phyloP scores from a whole-genome alignment of 2,113 vertebrate species.

The Plotosus lineatus region DNA sequence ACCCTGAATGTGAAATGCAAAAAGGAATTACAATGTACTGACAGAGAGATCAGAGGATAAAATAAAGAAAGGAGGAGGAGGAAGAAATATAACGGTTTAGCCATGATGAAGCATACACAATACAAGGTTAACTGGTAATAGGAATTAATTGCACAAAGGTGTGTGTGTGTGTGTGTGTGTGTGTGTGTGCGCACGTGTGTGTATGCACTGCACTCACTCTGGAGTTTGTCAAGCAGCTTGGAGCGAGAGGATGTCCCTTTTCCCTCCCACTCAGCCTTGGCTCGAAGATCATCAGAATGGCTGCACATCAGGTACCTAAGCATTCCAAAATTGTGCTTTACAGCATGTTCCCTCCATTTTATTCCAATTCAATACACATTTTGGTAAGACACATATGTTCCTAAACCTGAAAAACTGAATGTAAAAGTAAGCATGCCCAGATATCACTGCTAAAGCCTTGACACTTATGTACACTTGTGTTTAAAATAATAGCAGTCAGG shows the following conservation, averaged over 20 bases:
- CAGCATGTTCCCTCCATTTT: not conserved
- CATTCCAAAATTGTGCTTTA: conserved; percentile 6
- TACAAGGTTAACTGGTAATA: conserved; percentile 3
- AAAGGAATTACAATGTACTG: conserved; percentile 53
- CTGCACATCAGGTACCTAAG: conserved; percentile 98
- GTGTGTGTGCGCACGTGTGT: conserved; percentile 10
- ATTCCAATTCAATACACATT: not conserved
- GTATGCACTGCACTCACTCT: conserved; percentile 80
- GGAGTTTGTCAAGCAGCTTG: conserved; percentile 94
- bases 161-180: conserved; percentile 26
- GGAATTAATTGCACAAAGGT: not conserved
- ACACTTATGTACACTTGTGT: not conserved
- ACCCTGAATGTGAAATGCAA: conserved; percentile 44
- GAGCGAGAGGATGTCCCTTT: conserved; percentile 89
- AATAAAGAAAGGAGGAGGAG: conserved; percentile 16
- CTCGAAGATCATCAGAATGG: conserved; percentile 90
- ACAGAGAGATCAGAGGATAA: conserved; percentile 26
- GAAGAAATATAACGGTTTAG: conserved; percentile 22
- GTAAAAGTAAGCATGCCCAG: not conserved
- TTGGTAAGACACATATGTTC: not conserved
- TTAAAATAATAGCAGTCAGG: no score
- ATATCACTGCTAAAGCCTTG: not conserved
- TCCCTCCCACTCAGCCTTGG: conserved; percentile 97
- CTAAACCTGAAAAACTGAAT: not conserved
- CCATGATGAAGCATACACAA: not conserved